Evolutionary conservation across 2,888 invertebrate genomes (phyloP), one percentile per base, ranked within the genome.

Genomic region (Oxyscelio sp.): DNA sequence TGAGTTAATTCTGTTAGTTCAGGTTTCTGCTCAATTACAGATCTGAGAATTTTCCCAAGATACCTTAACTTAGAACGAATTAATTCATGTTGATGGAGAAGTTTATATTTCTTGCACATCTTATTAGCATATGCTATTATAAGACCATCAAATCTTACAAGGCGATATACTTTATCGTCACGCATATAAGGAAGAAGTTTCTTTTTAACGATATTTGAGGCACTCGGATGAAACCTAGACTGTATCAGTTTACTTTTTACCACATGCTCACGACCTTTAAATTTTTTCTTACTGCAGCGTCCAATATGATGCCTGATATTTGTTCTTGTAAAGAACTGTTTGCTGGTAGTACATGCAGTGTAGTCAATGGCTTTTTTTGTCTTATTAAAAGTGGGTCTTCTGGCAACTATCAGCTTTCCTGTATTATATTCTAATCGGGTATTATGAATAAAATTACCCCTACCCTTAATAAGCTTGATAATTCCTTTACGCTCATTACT

Each of bases 371-470:
- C 87, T 34, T 58, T 27, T 34, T 75, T 68, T 17, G 59, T 66
- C 11, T 54, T 45, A 8, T 56, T 52, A 9, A 21, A n/a, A 8
- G 48, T 78, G 13, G 87, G 87, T 22, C 88, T 78, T 38, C 88
- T 77, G 2, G 83, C 50, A 17, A 88, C 86, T 11, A 89, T 85
- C 8, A 89, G 45, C 17, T 82, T 68, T 11, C 87, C 89, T 3
- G 82, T 61, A 56, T 89, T 89, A 21, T 63, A 80, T 59, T 85
- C 74, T 9, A 22, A 19, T 22, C 65, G 34, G 0, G 87, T 87
- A 38, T 88, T 89, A 34, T 77, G 87, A 8, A 87, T 5, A 48
- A 84, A 87, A 74, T 83, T 85, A 38, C 88, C 88, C 54, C 80
- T 86, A 9, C 75, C 75, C 45, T n/a, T 48, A 11, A 48, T 65